Evolutionary conservation across 2,888 invertebrate species (phyloP), one percentile per base, ranked within the genome.

Genomic region (Agonopterix subpropinquella): DNA sequence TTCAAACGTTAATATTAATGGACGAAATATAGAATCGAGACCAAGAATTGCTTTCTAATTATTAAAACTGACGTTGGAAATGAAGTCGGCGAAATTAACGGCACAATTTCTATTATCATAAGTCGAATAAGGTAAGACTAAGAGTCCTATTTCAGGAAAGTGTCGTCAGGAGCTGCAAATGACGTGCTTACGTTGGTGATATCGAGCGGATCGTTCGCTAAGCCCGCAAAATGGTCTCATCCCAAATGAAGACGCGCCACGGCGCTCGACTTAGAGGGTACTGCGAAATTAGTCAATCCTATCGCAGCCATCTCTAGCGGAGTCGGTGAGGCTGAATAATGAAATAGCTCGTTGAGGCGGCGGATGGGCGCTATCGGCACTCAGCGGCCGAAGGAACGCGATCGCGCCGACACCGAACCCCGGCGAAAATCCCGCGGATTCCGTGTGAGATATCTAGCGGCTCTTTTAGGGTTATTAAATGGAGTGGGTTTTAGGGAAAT

Each of bases 401-500:
- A 70, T 66, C 68, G 65, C 68, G 63, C 54, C 67, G 58, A 62
- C 66, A 53, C 53, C 67, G 61, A 70, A 70, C 65, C 72, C 63
- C 62, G 61, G 68, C 67, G 77, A 79, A 83, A 86, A 87, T 85
- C 85, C 80, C 62, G 67, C 62, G 80, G 80, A 82, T 82, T 81
- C 79, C 75, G 68, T 77, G 73, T 79, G 79, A 86, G 81, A 85
- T 84, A 86, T 83, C 75, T 73, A 59, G 67, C 72, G 73, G 74
- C 74, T 77, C 81, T 72, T 81, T 85, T 73, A 81, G 75, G 77
- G 86, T 83, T 87, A 85, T 88, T 86, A 85, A 84, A 74, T 73
- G 77, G 76, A 86, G 84, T 82, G 81, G 81, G 83, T 81, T 82
- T 86, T 82, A 85, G 74, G 82, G 74, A 84, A 84, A 88, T 81